Percentiles rank a stretch among this genome's conserved stretches.
Conservation (phyloP, 2,113 vertebrate genomes). For the Microtus richardsoni region DNA sequence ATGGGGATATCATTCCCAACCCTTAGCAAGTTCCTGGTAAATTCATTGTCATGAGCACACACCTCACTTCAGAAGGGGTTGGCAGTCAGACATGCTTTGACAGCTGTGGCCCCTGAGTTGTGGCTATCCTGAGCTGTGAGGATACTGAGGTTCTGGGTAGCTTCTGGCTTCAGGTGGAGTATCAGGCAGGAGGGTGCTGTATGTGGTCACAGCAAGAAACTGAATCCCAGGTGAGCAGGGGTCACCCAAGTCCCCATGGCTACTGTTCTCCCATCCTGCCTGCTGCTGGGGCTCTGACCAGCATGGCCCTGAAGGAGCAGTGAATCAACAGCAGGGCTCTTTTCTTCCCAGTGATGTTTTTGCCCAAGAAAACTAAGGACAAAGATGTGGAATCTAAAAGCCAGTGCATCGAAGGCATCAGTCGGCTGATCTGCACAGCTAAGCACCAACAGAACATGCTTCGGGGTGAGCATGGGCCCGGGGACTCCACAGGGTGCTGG, state of each 20-base stretch:
- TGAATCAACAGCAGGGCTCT: not conserved
- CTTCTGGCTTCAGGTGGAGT: not conserved
- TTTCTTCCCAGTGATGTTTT: slow-evolving; percentile 94
- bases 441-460: slow-evolving; percentile 99
- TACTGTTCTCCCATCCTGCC: not conserved
- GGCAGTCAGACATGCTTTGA: not conserved
- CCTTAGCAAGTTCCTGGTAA: not conserved
- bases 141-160: not conserved
- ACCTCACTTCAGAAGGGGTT: no score
- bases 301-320: not conserved
- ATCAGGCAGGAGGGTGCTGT: no score
- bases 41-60: no score
- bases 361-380: slow-evolving; percentile 98
- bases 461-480: slow-evolving; percentile 88
- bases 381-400: slow-evolving; percentile 97
- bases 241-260: not conserved
- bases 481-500: not conserved
- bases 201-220: no score
- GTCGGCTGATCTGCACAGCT: slow-evolving; percentile 97
- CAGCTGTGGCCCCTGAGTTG: not conserved
- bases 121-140: not conserved
- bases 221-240: not conserved
- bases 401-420: slow-evolving; percentile 98
- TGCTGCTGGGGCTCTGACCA: not conserved
- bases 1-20: not conserved